These are phyloP conservation scores for Cardiocondyla obscurior DNA, from an alignment of 1,140 invertebrate genomes.

Conservation along the genomic window DNA sequence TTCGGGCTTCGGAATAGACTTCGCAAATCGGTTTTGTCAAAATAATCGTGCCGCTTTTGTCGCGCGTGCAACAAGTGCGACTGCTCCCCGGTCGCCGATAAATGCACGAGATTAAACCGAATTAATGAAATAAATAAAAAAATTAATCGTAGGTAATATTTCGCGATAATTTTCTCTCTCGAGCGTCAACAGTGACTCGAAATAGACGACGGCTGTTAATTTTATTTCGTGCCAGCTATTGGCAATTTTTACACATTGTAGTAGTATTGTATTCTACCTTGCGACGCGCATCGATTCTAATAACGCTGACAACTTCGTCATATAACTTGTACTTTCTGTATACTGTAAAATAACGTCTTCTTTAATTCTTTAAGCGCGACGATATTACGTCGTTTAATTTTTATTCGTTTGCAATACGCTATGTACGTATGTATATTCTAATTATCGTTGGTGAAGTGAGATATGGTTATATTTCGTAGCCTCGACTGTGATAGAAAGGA, in stretches of 20 bases:
- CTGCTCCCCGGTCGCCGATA: not conserved
- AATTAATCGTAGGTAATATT: no score
- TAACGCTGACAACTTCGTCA: not conserved
- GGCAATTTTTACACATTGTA: constrained; percentile 19
- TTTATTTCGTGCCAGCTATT: constrained; percentile 37
- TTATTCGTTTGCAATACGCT: not conserved
- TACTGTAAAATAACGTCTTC: constrained; percentile 8
- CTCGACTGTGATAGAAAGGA: constrained; percentile 65
- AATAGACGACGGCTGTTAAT: not conserved
- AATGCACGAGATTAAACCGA: not conserved
- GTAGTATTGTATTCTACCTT: not conserved
- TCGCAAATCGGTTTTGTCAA: not conserved
- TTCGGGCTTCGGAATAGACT: not conserved
- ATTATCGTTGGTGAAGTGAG: constrained; percentile 43
- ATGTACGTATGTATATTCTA: constrained; percentile 11
- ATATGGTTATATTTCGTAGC: constrained; percentile 63
- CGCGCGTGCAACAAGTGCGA: constrained; percentile 22
- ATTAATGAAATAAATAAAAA: not conserved
- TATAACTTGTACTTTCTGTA: not conserved
- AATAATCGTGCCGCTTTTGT: constrained; percentile 3
- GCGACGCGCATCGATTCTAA: not conserved
- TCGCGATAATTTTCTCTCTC: not conserved
- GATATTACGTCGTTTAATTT: not conserved
- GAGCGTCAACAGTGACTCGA: constrained; percentile 28
- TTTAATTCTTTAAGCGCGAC: not conserved